Evolutionary conservation across 2,113 vertebrate genomes (phyloP).

Genomic region (Peromyscus polionotus): DNA sequence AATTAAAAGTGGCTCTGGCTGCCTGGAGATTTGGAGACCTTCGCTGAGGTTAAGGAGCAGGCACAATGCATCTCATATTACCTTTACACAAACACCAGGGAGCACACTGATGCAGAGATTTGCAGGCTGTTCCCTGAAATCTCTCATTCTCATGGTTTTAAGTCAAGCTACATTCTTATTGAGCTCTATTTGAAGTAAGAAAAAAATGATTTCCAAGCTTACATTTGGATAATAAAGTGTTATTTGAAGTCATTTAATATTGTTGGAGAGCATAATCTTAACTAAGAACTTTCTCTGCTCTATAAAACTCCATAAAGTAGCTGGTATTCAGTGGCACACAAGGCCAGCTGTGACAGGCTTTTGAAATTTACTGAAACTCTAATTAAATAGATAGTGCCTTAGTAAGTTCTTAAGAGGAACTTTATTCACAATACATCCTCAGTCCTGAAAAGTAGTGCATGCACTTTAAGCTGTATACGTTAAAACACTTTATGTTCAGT

Average conservation of each 20-base stretch:
- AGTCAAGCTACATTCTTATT: conserved; percentile 44
- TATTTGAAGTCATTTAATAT: conserved; percentile 56
- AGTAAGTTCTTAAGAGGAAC: conserved; percentile 65
- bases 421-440: conserved; percentile 64
- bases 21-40: conserved; percentile 58
- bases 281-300: conserved; percentile 12
- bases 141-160: conserved; percentile 44
- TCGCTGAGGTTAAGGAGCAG: conserved; percentile 61
- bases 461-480: background rate
- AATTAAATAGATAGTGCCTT: conserved; percentile 80
- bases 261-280: conserved; percentile 38
- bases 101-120: background rate
- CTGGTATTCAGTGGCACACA: conserved; percentile 54
- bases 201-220: conserved; percentile 38
- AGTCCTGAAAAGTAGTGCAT: conserved; percentile 52
- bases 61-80: conserved; percentile 50
- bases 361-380: conserved; percentile 82
- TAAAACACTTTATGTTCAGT: background rate
- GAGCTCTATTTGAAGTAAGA: conserved; percentile 38
- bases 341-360: conserved; percentile 63
- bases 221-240: conserved; percentile 55
- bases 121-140: conserved; percentile 40
- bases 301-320: conserved; percentile 25
- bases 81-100: conserved; percentile 12
- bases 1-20: conserved; percentile 77